A percentile compares a stretch with the other conserved stretches of the same genome.
Evolutionary conservation across 2,888 invertebrate genomes (phyloP).

Genomic region (Chaitophorus viminalis): DNA sequence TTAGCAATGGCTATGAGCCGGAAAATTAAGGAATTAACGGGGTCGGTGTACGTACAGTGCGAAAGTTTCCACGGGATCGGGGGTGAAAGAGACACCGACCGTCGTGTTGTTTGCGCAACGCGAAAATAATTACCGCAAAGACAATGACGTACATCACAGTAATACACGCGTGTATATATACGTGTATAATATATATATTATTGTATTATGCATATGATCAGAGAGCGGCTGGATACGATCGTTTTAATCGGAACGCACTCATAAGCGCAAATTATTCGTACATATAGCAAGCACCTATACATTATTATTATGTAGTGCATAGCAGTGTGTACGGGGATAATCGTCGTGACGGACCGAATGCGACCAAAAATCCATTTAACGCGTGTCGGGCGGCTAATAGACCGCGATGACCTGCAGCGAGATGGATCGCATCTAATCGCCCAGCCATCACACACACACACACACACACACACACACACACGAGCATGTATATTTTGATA

Average conservation of each 20-base stretch:
- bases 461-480: not conserved
- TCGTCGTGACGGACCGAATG: not conserved
- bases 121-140: not conserved
- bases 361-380: constrained; percentile 36
- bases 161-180: too few relatives aligned
- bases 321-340: not conserved
- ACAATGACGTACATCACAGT: not conserved
- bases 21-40: constrained; percentile 53
- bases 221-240: not conserved
- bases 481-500: too few relatives aligned
- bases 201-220: not conserved
- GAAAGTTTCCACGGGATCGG: constrained; percentile 9
- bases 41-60: not conserved
- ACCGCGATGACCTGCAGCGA: not conserved
- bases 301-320: too few relatives aligned
- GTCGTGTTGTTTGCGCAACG: not conserved
- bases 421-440: not conserved
- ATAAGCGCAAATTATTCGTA: too few relatives aligned
- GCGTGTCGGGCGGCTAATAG: not conserved
- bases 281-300: too few relatives aligned
- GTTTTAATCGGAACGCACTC: not conserved
- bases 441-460: not conserved
- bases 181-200: too few relatives aligned
- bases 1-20: constrained; percentile 43
- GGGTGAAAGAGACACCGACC: not conserved